phyloP scores from a whole-genome alignment of 1,140 invertebrate species.

The Colletes latitarsis region DNA sequence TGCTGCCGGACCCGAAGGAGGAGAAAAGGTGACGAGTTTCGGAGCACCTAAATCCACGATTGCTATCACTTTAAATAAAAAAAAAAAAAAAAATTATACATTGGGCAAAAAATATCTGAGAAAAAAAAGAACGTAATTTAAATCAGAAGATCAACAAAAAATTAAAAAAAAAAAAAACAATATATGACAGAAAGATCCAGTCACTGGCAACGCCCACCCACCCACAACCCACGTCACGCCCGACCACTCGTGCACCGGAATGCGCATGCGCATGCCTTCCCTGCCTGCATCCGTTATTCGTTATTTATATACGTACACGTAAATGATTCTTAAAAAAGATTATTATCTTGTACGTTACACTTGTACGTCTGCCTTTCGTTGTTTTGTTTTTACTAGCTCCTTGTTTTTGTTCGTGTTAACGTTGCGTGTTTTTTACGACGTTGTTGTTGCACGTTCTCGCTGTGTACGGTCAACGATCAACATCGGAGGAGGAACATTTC shows the following conservation, averaged over 20 bases:
- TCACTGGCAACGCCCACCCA: slow-evolving; percentile 74
- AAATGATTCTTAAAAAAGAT: slow-evolving; percentile 57
- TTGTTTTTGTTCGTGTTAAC: slow-evolving; percentile 55
- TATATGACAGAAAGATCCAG: slow-evolving; percentile 60
- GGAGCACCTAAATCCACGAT: slow-evolving; percentile 82
- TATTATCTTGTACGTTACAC: slow-evolving; percentile 63
- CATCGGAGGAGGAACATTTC: slow-evolving; percentile 31
- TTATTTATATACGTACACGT: slow-evolving; percentile 62
- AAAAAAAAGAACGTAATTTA: slow-evolving; percentile 57
- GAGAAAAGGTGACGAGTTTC: slow-evolving; percentile 87
- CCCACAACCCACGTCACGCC: slow-evolving; percentile 73
- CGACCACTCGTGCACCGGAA: slow-evolving; percentile 76
- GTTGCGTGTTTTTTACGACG: slow-evolving; percentile 70
- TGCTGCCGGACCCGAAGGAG: slow-evolving; percentile 85
- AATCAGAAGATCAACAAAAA: slow-evolving; percentile 50
- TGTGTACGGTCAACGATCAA: slow-evolving; percentile 52
- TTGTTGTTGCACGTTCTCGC: slow-evolving; percentile 76
- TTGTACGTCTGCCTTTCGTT: slow-evolving; percentile 59
- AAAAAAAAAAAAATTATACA: slow-evolving; percentile 35
- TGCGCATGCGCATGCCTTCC: slow-evolving; percentile 78
- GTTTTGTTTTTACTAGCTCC: slow-evolving; percentile 33
- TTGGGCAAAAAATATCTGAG: slow-evolving; percentile 34
- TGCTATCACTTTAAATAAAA: slow-evolving; percentile 69
- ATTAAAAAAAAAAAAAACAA: slow-evolving; percentile 26
- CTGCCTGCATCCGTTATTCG: slow-evolving; percentile 69